Base-by-base conservation (phyloP, 1,140 invertebrate species). In the Phymastichus coffea region DNA sequence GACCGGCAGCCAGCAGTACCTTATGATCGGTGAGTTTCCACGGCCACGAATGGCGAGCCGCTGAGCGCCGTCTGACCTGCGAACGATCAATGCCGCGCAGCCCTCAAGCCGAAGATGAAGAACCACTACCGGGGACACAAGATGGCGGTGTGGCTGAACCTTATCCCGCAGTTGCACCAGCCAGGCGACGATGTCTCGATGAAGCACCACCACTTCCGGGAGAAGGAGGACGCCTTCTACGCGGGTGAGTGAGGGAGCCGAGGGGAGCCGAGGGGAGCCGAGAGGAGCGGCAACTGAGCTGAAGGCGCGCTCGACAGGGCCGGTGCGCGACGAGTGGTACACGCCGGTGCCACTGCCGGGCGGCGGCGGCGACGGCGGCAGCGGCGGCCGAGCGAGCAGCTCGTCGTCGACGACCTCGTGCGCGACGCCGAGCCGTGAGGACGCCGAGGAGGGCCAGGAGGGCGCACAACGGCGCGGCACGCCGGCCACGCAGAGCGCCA, bases 141-240 rank as follows among this genome's bases (percentile, higher is more conserved):
- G 77, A 88, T 95, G 83, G 91, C 92, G n/a, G 85, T 95, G 30
- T 97, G 94, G 94, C 78, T 93, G 52, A 90, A 93, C 70, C 83
- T 96, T 23, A 89, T 97, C 52, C 94, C 94, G 4, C 92, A 94
- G 73, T 83, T 92, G 43, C 89, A 92, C 76, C 86, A 89, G 66
- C 88, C 90, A 0, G 89, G 89, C 2, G 89, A 88, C 61, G 86
- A 87, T 68, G 86, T 88, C 43, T 87, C 86, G 52, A 88, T 89
- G 81, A 72, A 86, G 3, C 89, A 92, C 74, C 89, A 92, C 76
- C 88, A 90, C 77, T 90, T 92, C 66, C 82, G 87, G 51, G 85
- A 89, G 63, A 78, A 84, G 48, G 87, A 85, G 43, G 86, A 87
- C 23, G 84, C 88, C 70, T 87, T 86, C 75, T 90, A 90, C 65